Conservation (phyloP, 2,113 vertebrate species). For the Aepyceros melampus region DNA sequence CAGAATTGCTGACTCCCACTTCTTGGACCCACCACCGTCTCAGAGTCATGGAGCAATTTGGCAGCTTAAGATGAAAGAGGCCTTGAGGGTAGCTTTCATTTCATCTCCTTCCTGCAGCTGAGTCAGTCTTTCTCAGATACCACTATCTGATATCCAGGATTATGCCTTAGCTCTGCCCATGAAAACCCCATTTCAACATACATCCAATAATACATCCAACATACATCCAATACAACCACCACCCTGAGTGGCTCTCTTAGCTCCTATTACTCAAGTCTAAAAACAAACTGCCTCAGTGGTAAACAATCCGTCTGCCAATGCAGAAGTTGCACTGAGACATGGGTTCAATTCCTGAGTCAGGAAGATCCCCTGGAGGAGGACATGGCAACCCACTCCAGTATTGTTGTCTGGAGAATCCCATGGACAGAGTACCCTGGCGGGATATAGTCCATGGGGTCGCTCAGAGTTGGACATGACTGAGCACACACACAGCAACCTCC, state of each 20-base stretch:
- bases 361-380: background rate
- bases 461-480: background rate
- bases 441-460: background rate
- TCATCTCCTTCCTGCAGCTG: background rate
- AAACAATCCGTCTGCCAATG: background rate
- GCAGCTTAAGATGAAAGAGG: constrained; percentile 14
- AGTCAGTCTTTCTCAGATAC: background rate
- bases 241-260: background rate
- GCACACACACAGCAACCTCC: background rate
- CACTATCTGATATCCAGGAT: background rate
- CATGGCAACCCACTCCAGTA: background rate
- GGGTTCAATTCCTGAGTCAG: background rate
- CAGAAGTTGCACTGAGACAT: background rate
- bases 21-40: background rate
- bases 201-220: background rate
- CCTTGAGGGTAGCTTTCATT: background rate
- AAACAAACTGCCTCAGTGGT: background rate
- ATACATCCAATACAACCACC: background rate
- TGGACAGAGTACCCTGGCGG: background rate
- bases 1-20: constrained; percentile 56
- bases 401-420: background rate
- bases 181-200: background rate
- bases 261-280: background rate
- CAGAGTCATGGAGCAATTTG: constrained; percentile 30
- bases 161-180: background rate